Evolutionary conservation across 1,140 invertebrate genomes (phyloP), one percentile per base, ranked within the genome.

Genomic region (Brachionus calyciflorus): DNA sequence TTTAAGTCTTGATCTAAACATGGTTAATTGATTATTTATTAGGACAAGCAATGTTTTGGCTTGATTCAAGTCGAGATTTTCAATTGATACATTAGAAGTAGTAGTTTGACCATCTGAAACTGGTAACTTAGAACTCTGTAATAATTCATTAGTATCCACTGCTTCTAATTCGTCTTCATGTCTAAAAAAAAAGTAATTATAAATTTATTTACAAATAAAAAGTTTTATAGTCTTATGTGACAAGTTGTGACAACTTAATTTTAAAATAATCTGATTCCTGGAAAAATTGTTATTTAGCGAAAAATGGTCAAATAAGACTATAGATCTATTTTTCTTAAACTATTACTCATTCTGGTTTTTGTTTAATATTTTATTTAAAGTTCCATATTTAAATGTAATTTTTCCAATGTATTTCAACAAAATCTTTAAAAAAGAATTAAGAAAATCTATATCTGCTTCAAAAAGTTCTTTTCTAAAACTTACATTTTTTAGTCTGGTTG

Each of bases 321-420:
- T n/a, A n/a, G n/a, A n/a, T n/a, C n/a, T n/a, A n/a, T n/a, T n/a
- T n/a, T n/a, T n/a, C n/a, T n/a, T n/a, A n/a, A n/a, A n/a, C 44
- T 41, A 12, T 65, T 65, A 65, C 60, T 44, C 26, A 24, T 44
- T 3, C 9, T 9, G 60, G 30, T 24, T 26, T 10, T 24, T 19
- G 21, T 44, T 65, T 24, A 73, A 37, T 30, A 41, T 73, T 30
- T 28, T 19, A 19, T 51, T 37, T 10, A 55, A 51, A 19, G 46
- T 73, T 44, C 60, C 60, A 40, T 51, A 55, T 26, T 73, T 49
- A 28, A 49, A 73, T n/a, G 69, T 55, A 0, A 55, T 21, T 33
- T 73, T 73, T 10, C 69, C 51, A 6, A 73, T 10, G 30, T 73
- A 73, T 7, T 73, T 55, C 19, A 73, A 30, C 19, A 73, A 19